phyloP scores from a whole-genome alignment of 2,888 invertebrate species.

The Drosophila anomelani region DNA sequence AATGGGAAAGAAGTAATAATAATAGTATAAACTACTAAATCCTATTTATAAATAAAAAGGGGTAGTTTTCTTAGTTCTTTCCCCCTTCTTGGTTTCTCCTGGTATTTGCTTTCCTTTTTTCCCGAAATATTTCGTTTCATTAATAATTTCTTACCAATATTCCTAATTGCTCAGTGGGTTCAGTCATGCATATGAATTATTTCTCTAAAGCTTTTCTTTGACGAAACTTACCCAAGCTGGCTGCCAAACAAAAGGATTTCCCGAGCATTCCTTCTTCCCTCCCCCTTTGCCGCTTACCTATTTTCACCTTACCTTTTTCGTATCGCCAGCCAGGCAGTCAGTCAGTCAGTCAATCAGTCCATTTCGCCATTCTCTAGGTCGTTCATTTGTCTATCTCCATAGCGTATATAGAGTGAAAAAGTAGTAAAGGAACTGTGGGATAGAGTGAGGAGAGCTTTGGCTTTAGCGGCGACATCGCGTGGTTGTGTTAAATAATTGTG shows the following conservation, averaged over 20 bases:
- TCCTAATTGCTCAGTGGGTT: slow-evolving; percentile 29
- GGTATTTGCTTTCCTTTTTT: not conserved
- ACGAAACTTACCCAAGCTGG: slow-evolving; percentile 18
- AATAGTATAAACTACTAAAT: too few relatives aligned
- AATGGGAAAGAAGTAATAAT: too few relatives aligned
- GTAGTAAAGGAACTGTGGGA: slow-evolving; percentile 9
- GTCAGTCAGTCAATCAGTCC: slow-evolving; percentile 30
- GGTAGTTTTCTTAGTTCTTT: not conserved
- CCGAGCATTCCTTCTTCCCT: not conserved
- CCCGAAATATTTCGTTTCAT: slow-evolving; percentile 5
- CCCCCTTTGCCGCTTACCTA: slow-evolving; percentile 1
- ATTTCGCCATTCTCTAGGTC: slow-evolving; percentile 43
- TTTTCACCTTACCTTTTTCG: slow-evolving; percentile 26
- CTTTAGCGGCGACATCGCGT: slow-evolving; percentile 67
- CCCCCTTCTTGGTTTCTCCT: not conserved
- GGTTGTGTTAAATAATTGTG: slow-evolving; percentile 77
- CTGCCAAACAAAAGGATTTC: slow-evolving; percentile 38
- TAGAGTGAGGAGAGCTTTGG: slow-evolving; percentile 14
- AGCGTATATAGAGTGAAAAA: slow-evolving; percentile 8
- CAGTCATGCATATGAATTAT: slow-evolving; percentile 35
- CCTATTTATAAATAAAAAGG: too few relatives aligned
- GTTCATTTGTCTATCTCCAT: slow-evolving; percentile 26
- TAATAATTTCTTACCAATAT: slow-evolving; percentile 14
- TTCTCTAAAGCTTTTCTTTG: slow-evolving; percentile 24
- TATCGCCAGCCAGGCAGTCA: slow-evolving; percentile 18